phyloP scores from a whole-genome alignment of 1,140 invertebrate genomes.

The Leptinotarsa lineolata region DNA sequence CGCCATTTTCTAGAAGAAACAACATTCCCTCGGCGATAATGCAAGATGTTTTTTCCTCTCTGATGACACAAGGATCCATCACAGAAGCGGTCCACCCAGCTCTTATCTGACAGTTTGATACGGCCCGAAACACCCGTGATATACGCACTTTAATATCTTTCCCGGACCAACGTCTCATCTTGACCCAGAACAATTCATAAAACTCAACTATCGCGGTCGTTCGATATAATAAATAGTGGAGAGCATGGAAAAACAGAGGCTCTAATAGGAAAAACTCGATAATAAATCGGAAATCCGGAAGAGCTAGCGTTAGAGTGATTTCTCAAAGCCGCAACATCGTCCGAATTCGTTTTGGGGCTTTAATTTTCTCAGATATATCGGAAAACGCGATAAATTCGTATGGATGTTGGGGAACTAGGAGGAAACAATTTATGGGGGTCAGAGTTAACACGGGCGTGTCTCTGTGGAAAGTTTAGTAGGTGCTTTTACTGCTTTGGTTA shows the following conservation, averaged over 20 bases:
- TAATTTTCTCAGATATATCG: constrained; percentile 8
- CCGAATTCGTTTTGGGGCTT: constrained; percentile 2
- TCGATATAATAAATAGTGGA: neutral
- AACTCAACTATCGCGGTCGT: neutral
- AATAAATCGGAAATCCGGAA: constrained; percentile 1
- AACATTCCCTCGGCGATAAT: neutral
- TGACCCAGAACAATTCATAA: neutral
- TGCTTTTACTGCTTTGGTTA: neutral
- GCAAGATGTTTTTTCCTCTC: neutral
- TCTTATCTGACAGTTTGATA: neutral
- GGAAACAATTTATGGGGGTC: neutral
- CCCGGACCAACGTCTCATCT: neutral
- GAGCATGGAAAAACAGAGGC: neutral
- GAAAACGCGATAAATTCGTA: neutral
- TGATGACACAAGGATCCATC: neutral
- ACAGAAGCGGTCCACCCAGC: neutral
- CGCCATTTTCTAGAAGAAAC: too few relatives aligned
- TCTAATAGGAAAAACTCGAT: neutral
- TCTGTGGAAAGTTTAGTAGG: neutral
- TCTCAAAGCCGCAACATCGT: neutral
- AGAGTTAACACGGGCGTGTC: neutral
- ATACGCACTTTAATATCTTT: neutral
- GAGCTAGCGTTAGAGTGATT: neutral
- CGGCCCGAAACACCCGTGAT: neutral
- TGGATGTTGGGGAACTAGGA: neutral